Base-by-base conservation (phyloP, 2,888 invertebrate species). In the Syrphus vitripennis region DNA sequence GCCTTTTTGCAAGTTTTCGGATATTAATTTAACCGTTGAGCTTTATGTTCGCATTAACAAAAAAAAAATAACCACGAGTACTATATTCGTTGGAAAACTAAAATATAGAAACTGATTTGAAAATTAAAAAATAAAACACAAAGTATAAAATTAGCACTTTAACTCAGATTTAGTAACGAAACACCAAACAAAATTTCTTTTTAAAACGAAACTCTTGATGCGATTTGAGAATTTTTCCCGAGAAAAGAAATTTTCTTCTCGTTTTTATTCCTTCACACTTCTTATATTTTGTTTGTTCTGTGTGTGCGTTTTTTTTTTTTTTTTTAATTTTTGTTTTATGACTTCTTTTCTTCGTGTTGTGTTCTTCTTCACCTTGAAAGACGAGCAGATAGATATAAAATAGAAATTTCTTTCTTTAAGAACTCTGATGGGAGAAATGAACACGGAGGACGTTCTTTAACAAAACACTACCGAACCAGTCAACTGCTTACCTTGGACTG, bases 401-500 rank as follows among this genome's bases (percentile, higher is more conserved):
- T 65, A 55, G 42, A 76, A 78, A 86, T 86, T 80, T 79, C 59
- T 67, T 59, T 77, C 65, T 75, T 61, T 69, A 5, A 29, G 42
- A 65, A 65, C 14, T 65, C 29, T 31, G n/a, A n/a, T n/a, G 42
- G 31, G 29, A 29, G 65, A 31, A 45, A 29, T 14, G 24, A 76
- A 37, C 65, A 79, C 83, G 63, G 77, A 86, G 72, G 65, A 76
- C 53, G 37, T 14, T 72, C 61, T 77, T 83, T 50, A 61, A 29
- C 42, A 42, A 86, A 83, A 88, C n/a, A n/a, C 89, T 89, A 91
- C 91, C 92, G 91, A 89, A 90, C 91, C 89, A 90, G 90, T 90
- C 91, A 90, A 91, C 89, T 88, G 92, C 89, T 91, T 90, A 90
- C 91, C 90, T 91, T 91, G 89, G 90, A 91, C 92, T 91, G 91